Conservation (phyloP, 2,113 vertebrate genomes). For the Otocyon megalotis region DNA sequence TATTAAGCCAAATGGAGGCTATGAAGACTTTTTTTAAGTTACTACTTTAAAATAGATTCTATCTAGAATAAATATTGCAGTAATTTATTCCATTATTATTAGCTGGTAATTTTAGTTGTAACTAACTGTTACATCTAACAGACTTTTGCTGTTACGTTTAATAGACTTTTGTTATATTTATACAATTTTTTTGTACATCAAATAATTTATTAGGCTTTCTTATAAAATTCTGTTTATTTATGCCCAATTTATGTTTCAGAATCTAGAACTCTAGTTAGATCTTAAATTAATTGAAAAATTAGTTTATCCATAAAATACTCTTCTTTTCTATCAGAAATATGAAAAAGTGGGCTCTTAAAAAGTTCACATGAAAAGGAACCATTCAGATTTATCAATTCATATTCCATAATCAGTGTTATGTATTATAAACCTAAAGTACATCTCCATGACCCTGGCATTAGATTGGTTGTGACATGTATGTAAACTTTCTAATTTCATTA, state of each 20-base stretch:
- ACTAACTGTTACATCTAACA: neutral
- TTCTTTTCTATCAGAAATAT: slow-evolving; percentile 23
- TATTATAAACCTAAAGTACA: neutral
- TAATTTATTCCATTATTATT: neutral
- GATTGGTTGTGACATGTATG: slow-evolving; percentile 35
- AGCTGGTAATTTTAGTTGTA: neutral
- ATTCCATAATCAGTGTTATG: neutral
- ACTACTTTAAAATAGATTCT: slow-evolving; percentile 20
- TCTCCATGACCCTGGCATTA: slow-evolving; percentile 18
- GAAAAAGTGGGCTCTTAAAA: neutral
- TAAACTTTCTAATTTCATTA: slow-evolving; percentile 70
- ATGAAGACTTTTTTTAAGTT: neutral
- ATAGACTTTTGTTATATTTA: neutral
- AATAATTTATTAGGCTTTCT: neutral
- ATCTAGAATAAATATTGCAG: neutral
- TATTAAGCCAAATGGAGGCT: neutral
- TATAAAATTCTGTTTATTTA: neutral
- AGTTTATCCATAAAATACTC: neutral
- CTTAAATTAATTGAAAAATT: slow-evolving; percentile 44
- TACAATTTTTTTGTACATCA: neutral
- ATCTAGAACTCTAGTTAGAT: neutral
- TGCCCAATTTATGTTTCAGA: neutral
- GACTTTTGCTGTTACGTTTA: neutral
- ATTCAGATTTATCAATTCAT: neutral
- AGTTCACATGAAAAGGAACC: neutral